Evolutionary conservation across 2,113 vertebrate species (phyloP).

Genomic region (Perca schrenkii): DNA sequence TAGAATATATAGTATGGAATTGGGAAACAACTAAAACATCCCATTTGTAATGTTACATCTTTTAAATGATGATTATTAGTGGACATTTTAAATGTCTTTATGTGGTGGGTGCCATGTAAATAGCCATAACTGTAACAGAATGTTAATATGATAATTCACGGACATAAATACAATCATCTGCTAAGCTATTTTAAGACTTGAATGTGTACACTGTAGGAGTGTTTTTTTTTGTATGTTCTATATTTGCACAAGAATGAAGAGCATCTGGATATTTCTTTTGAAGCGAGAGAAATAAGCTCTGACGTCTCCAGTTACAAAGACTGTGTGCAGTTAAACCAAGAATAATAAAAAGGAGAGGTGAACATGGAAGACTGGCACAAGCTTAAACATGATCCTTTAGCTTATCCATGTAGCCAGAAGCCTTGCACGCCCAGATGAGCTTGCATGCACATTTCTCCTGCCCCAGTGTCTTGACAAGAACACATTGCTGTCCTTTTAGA

Average conservation of each 20-base stretch:
- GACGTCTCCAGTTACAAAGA: not conserved
- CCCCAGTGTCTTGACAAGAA: constrained; percentile 8
- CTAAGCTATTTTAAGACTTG: not conserved
- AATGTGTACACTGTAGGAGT: not conserved
- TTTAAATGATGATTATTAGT: not conserved
- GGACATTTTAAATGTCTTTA: no score
- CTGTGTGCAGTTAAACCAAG: constrained; percentile 23
- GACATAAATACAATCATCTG: not conserved
- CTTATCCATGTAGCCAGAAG: constrained; percentile 29
- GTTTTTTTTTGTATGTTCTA: not conserved
- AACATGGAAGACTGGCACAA: constrained; percentile 9
- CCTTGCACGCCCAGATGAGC: constrained; percentile 31
- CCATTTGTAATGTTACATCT: not conserved
- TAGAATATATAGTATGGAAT: not conserved
- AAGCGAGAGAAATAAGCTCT: not conserved
- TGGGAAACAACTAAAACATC: no score
- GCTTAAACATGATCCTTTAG: constrained; percentile 23
- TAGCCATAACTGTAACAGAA: not conserved
- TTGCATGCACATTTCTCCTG: constrained; percentile 7
- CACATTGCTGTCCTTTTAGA: constrained; percentile 42
- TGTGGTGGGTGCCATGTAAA: not conserved
- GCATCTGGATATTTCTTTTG: not conserved
- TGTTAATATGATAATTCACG: not conserved
- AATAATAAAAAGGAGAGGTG: constrained; percentile 16
- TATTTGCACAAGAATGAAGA: not conserved